Conservation (phyloP, 2,797 vertebrate genomes). For the Poecilia picta region DNA sequence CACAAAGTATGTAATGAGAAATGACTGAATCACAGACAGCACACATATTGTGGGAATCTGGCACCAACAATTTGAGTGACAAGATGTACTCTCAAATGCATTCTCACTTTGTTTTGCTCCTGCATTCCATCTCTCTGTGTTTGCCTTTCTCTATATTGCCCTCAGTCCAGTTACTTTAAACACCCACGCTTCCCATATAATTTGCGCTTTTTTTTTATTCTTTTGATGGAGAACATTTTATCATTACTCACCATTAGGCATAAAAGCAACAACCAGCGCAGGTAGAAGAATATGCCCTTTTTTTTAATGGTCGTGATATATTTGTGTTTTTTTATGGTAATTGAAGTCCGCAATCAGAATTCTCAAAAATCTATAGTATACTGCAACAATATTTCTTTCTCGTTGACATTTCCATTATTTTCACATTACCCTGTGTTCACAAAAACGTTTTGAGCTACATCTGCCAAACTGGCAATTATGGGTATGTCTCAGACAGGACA, state of each 20-base stretch:
- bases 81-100: constrained; percentile 63
- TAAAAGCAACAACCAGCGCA: constrained; percentile 51
- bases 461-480: too few species aligned
- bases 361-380: constrained; percentile 16
- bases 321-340: constrained; percentile 15
- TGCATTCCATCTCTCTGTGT: constrained; percentile 36
- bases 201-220: constrained; percentile 48
- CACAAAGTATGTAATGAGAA: constrained; percentile 62
- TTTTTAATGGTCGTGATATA: constrained; percentile 34
- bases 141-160: constrained; percentile 53
- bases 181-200: constrained; percentile 65
- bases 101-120: constrained; percentile 64
- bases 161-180: constrained; percentile 54
- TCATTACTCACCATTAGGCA: constrained; percentile 65
- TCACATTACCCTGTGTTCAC: neutral
- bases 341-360: constrained; percentile 24
- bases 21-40: constrained; percentile 49
- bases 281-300: constrained; percentile 32
- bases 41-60: constrained; percentile 43
- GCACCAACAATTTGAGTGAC: constrained; percentile 62
- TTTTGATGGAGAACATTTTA: constrained; percentile 64
- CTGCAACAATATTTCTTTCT: neutral
- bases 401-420: neutral
- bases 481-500: too few species aligned
- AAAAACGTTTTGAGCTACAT: too few species aligned